Evolutionary conservation across 2,113 vertebrate genomes (phyloP).

Genomic region (Daubentonia madagascariensis): DNA sequence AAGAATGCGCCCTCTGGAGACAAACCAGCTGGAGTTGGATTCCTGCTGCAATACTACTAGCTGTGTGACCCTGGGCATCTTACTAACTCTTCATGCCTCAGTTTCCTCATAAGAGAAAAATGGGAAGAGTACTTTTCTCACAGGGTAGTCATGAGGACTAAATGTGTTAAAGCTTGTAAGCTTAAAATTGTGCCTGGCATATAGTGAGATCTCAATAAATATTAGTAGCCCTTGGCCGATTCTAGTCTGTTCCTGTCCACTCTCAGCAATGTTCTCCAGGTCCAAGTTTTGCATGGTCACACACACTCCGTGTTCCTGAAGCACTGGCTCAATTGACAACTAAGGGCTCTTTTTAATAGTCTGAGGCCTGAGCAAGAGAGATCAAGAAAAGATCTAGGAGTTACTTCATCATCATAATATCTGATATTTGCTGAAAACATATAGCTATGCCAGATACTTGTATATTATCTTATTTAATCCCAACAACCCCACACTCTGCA

Average conservation of each 20-base stretch:
- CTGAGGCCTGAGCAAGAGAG: neutral
- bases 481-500: neutral
- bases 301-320: neutral
- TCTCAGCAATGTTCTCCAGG: neutral
- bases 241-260: neutral
- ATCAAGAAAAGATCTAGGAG: neutral
- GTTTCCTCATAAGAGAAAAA: neutral
- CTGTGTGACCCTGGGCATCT: no score
- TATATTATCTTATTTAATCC: neutral
- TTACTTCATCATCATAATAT: neutral
- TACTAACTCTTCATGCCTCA: neutral
- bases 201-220: neutral
- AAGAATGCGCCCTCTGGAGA: neutral
- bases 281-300: neutral
- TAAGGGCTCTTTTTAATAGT: neutral
- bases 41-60: neutral
- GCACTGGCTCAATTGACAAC: neutral
- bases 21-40: neutral
- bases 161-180: neutral
- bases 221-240: neutral
- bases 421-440: slow-evolving; percentile 3
- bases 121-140: neutral
- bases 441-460: neutral
- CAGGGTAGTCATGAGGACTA: neutral
- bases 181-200: neutral